Base-by-base conservation (phyloP, 1,140 invertebrate species). In the Mya arenaria region DNA sequence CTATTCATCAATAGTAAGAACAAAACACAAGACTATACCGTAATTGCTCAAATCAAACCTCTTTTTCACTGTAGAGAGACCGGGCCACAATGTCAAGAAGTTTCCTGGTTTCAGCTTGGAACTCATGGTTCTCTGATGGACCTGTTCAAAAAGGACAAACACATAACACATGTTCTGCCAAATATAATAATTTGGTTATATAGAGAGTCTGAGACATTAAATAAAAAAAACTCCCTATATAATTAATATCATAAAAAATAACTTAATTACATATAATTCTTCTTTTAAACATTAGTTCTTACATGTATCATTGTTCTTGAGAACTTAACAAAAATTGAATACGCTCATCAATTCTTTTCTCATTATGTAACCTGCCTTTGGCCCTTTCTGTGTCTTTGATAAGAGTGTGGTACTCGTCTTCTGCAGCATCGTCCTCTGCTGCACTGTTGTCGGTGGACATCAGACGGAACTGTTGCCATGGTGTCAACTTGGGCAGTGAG, bases 51-150 rank as follows among this genome's bases (percentile, higher is more conserved):
- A 56, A 23, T 25, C 66, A 32, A 93, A 97, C 97, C 94, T 99
- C 98, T 93, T 99, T 98, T 88, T 99, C 98, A 0, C 98, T 99
- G 94, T 99, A 99, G 15, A 99, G 93, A 1, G 98, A 99, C 89
- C 97, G 97, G 1, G 98, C 98, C 13, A 99, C 98, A 93, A 99
- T 99, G 91, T 99, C 97, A 32, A 99, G 92, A 15, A 99, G 92
- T 96, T 98, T 98, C 84, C 96, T 94, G 0, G 98, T 99, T 94
- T 99, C 98, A 0, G 98, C 98, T 92, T 99, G 97, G 92, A 99
- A 99, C 92, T 99, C 94, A 86, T 91, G 92, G 32, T 90, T 91
- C 73, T 94, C 92, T 58, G 91, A 30, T 6, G 89, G 87, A 69
- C 92, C 93, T 93, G 85, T 28, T 80, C 83, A 6, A 66, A n/a